A percentile compares a stretch with the other conserved stretches of the same genome.
phyloP scores from a whole-genome alignment of 2,113 vertebrate species.

The Morone saxatilis region DNA sequence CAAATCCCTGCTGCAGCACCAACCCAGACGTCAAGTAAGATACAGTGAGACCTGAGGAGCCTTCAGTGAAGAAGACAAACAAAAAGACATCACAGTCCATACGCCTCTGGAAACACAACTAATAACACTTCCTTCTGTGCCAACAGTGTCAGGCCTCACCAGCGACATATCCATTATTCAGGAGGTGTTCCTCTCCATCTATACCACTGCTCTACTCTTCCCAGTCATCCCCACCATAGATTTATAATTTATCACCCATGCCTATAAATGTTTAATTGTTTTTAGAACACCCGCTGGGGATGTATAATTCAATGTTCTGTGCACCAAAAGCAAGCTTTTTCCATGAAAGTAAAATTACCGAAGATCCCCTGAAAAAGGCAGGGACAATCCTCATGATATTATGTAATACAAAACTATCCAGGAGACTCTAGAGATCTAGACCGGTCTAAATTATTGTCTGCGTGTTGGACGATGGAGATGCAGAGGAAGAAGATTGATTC shows the following conservation, averaged over 20 bases:
- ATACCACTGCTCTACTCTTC: constrained; percentile 44
- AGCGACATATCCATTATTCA: constrained; percentile 72
- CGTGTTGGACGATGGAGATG: constrained; percentile 14
- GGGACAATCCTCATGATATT: constrained; percentile 6
- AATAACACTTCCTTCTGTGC: constrained; percentile 38
- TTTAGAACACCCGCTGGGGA: constrained; percentile 56
- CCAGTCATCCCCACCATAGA: constrained; percentile 75
- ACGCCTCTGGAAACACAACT: constrained; percentile 29
- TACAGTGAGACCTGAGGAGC: constrained; percentile 1
- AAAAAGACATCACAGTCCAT: constrained; percentile 34
- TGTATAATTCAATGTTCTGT: constrained; percentile 58
- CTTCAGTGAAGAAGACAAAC: constrained; percentile 14
- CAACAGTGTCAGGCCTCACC: constrained; percentile 48
- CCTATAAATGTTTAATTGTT: constrained; percentile 74
- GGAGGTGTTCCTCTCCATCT: constrained; percentile 59
- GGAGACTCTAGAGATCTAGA: background rate
- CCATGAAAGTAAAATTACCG: constrained; percentile 16
- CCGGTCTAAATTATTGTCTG: constrained; percentile 11
- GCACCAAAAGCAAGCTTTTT: constrained; percentile 31
- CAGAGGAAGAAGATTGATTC: constrained; percentile 24
- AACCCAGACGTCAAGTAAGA: constrained; percentile 7
- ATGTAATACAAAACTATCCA: constrained; percentile 31
- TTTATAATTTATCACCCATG: constrained; percentile 72
- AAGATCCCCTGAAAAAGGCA: constrained; percentile 7
- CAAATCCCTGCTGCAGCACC: constrained; percentile 7